Evolutionary conservation across 2,797 vertebrate genomes (phyloP).

Genomic region (Hippocampus kuda): DNA sequence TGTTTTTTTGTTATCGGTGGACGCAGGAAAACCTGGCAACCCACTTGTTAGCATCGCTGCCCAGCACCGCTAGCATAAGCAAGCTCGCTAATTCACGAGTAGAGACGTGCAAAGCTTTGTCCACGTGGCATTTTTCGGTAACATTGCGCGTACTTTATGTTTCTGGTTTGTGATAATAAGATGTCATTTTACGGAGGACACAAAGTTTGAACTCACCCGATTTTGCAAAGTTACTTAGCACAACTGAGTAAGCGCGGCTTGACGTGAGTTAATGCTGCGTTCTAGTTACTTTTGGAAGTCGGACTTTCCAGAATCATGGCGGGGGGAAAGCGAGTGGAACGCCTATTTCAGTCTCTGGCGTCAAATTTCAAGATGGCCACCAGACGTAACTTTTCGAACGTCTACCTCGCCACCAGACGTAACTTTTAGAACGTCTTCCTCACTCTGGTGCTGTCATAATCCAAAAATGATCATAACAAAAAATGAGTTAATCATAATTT

Average conservation of each 20-base stretch:
- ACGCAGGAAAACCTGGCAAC: slow-evolving; percentile 30
- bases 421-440: background rate
- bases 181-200: background rate
- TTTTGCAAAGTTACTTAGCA: slow-evolving; percentile 27
- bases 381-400: background rate
- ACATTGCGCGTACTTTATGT: background rate
- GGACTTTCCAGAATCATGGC: background rate
- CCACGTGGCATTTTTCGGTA: background rate
- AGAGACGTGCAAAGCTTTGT: slow-evolving; percentile 13
- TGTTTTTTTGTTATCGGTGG: background rate
- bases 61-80: slow-evolving; percentile 41
- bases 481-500: background rate
- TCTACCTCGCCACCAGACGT: background rate
- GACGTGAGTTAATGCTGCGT: slow-evolving; percentile 1
- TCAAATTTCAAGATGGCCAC: background rate
- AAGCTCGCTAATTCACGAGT: slow-evolving; percentile 23
- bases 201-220: slow-evolving; percentile 38
- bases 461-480: background rate
- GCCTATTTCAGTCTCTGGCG: background rate
- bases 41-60: slow-evolving; percentile 31
- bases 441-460: background rate
- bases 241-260: slow-evolving; percentile 55
- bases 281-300: background rate
- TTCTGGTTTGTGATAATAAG: background rate
- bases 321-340: background rate